Evolutionary conservation across 92 coral and sea anemone species (phyloP), one percentile per base, ranked within the genome.

Genomic region (Parazoanthus swiftii): DNA sequence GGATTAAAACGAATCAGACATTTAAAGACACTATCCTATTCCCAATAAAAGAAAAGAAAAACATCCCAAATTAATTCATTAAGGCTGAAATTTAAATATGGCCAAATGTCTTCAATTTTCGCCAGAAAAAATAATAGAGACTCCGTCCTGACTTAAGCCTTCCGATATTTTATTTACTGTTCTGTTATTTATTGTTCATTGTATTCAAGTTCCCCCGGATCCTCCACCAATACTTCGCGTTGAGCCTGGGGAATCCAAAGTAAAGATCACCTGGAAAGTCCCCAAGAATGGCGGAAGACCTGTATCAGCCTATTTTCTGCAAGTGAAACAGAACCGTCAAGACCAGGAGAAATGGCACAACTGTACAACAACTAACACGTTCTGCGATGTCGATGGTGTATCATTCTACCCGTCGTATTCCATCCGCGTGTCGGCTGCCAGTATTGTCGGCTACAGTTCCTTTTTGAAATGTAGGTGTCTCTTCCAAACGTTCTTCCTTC

Each of bases 341-440:
- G 38, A 18, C 48, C 10, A 16, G n/a, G 80, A 76, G 6, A 85
- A 36, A 8, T 89, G 92, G 92, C 59, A 39, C 37, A 85, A 26
- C 63, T 89, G 92, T 70, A 85, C 36, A 29, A 89, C 89, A 35
- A 13, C 73, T n/a, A 68, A 65, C 4, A 43, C 80, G 4, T 21
- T 16, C 54, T 89, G 92, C 63, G 79, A 29, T 23, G 86, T 89
- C 23, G 42, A 77, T 8, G 77, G 46, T n/a, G 86, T 89, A 4
- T 23, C 80, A 20, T 63, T 89, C 6, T 78, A 79, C 63, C 25
- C 86, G 14, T 88, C 79, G 0, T 93, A 93, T 86, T 39, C 79
- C 42, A 91, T 91, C 11, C 89, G 85, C 65, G 75, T 91, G 10
- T 48, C 86, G 13, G 95, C 95, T 1, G 42, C 29, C 67, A 93